phyloP scores from a whole-genome alignment of 23 tunicate genomes.

The Trididemnum clinides region DNA sequence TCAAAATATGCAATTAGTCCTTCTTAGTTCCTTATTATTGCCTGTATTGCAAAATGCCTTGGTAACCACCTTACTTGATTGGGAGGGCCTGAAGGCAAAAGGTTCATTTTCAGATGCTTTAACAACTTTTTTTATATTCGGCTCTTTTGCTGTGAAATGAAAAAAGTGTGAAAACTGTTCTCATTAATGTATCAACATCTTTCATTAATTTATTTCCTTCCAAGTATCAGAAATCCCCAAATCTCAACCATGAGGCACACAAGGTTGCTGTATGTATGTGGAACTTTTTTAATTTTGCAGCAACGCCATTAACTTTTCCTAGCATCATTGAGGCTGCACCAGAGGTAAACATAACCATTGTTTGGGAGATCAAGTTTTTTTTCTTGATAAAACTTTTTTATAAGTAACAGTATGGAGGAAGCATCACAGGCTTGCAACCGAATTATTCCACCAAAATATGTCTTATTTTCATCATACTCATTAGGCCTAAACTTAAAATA shows the following conservation, averaged over 20 bases:
- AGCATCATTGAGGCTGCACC: background rate
- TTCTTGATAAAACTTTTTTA: background rate
- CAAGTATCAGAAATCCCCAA: conserved; percentile 1
- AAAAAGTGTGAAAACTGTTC: conserved; percentile 10
- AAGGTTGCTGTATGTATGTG: background rate
- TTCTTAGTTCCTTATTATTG: background rate
- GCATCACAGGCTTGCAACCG: background rate
- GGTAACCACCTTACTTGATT: too few relatives aligned
- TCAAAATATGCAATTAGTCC: background rate
- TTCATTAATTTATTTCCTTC: background rate
- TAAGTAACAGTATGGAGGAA: too few relatives aligned
- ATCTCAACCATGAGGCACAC: background rate
- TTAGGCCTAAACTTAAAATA: background rate
- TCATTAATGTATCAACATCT: conserved; percentile 6
- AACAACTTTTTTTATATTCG: background rate
- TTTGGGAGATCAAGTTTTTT: background rate
- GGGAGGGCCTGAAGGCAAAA: background rate
- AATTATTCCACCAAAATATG: background rate
- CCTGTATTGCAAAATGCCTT: background rate
- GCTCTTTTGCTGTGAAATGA: background rate
- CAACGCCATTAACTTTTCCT: conserved; percentile 3
- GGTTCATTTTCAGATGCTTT: background rate
- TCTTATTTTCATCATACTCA: background rate
- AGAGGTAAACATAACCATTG: conserved; percentile 5
- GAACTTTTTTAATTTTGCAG: conserved; percentile 9